These are phyloP conservation scores for Steatocranus sp. DNA, from an alignment of 2,797 vertebrate genomes.

Conservation along the genomic window DNA sequence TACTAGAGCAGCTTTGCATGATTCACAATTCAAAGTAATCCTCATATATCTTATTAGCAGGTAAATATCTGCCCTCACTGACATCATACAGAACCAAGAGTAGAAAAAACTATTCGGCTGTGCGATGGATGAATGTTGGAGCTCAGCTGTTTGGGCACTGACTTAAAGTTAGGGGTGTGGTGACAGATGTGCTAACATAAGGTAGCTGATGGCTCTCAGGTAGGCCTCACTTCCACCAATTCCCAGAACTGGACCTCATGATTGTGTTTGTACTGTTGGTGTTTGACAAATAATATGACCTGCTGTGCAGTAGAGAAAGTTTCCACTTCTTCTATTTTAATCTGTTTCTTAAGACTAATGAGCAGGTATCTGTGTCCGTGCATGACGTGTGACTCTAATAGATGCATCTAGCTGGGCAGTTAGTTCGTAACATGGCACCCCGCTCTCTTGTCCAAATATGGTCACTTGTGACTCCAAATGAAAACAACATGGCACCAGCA, in stretches of 20 bases:
- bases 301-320: not conserved
- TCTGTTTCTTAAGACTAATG: not conserved
- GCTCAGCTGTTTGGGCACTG: not conserved
- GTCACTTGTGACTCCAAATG: not conserved
- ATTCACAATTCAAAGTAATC: not conserved
- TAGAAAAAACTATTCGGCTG: not conserved
- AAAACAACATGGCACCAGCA: not conserved
- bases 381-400: not conserved
- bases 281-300: accelerated
- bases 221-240: not conserved
- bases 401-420: not conserved
- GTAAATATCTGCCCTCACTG: not conserved
- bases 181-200: not conserved
- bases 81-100: not conserved
- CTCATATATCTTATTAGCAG: not conserved
- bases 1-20: not conserved
- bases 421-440: not conserved
- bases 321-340: not conserved
- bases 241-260: not conserved
- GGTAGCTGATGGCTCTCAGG: not conserved
- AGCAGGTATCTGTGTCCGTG: not conserved
- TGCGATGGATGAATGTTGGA: not conserved
- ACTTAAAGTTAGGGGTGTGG: not conserved
- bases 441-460: not conserved
- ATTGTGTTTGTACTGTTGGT: not conserved